Percentiles rank a stretch among this genome's conserved stretches.
phyloP scores from a whole-genome alignment of 2,113 vertebrate species.

The Bostrychus sinensis region DNA sequence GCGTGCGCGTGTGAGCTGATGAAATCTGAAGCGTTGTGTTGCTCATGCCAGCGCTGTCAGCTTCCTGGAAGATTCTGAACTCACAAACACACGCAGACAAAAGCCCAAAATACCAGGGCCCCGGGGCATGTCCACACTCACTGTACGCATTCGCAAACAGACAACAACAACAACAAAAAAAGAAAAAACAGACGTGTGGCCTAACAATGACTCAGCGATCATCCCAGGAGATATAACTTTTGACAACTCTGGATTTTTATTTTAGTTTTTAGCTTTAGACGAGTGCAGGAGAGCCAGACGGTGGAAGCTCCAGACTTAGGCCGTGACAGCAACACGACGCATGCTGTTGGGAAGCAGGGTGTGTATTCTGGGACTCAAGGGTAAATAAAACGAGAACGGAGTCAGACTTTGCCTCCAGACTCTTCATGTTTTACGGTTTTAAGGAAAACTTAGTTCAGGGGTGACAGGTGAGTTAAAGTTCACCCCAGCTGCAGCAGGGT shows the following conservation, averaged over 20 bases:
- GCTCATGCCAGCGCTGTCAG: background rate
- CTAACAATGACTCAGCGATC: background rate
- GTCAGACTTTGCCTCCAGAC: background rate
- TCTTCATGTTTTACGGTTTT: background rate
- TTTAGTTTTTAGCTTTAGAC: background rate
- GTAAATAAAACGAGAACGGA: background rate
- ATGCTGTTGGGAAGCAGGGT: background rate
- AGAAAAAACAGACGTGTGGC: background rate
- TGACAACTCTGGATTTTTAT: background rate
- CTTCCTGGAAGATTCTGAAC: background rate
- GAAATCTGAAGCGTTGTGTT: background rate
- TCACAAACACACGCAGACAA: background rate
- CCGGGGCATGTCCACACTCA: constrained; percentile 8
- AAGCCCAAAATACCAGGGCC: background rate
- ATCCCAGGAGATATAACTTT: background rate
- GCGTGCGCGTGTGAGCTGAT: background rate
- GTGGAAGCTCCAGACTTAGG: background rate
- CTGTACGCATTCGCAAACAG: background rate
- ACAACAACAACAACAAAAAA: too few species aligned
- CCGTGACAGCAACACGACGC: background rate
- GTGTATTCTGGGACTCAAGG: background rate
- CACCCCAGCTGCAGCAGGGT: too few species aligned
- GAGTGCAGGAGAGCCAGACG: background rate
- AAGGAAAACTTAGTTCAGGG: background rate
- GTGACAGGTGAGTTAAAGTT: background rate